Conservation (phyloP, 2,797 vertebrate species). For the Lepilemur septentrionalis region DNA sequence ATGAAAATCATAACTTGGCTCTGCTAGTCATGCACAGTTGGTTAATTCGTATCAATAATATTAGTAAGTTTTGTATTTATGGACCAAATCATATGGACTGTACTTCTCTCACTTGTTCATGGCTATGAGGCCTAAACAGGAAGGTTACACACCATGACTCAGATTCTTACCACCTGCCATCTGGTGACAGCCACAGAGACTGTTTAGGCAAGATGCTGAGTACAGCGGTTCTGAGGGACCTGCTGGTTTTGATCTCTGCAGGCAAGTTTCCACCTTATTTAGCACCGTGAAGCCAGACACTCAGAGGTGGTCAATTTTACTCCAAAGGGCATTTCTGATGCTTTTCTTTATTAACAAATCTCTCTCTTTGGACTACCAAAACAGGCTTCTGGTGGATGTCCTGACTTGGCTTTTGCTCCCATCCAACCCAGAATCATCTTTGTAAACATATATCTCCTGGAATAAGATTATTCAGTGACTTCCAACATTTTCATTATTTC, state of each 20-base stretch:
- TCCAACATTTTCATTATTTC: slow-evolving; percentile 24
- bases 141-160: background rate
- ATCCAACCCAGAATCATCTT: background rate
- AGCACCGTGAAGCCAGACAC: background rate
- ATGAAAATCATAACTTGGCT: background rate
- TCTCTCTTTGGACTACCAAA: background rate
- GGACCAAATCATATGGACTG: background rate
- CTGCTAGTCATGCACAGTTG: background rate
- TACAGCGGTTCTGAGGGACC: background rate
- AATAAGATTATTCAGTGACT: slow-evolving; percentile 20
- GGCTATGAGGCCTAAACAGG: background rate
- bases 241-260: background rate
- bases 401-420: background rate
- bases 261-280: background rate
- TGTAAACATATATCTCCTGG: background rate
- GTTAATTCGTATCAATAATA: background rate
- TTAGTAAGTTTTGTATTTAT: background rate
- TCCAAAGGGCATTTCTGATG: background rate
- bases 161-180: background rate
- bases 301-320: background rate
- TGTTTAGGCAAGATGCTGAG: background rate
- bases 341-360: background rate
- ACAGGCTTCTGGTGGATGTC: background rate
- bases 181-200: background rate
- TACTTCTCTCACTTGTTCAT: background rate